Evolutionary conservation across 2,888 invertebrate genomes (phyloP).

Genomic region (Colostygia pectinataria): DNA sequence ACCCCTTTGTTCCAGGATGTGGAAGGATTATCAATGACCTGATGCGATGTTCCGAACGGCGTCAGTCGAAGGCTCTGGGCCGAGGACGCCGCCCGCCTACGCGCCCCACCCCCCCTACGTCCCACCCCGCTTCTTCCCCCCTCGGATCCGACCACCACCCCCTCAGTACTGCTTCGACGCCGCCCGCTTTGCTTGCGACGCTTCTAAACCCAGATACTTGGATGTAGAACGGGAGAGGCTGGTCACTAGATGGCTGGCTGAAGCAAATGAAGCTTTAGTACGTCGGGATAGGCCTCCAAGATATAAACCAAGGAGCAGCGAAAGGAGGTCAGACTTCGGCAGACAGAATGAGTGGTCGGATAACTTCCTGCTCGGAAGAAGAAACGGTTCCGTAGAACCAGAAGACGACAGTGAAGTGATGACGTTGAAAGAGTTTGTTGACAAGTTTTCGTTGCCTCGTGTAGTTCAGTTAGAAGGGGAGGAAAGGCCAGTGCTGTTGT

Average conservation of each 20-base stretch:
- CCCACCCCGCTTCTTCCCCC: conserved; percentile 75
- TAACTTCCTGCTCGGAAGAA: conserved; percentile 68
- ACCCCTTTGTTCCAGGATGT: conserved; percentile 58
- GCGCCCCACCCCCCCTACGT: conserved; percentile 75
- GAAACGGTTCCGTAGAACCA: conserved; percentile 70
- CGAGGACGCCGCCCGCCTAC: conserved; percentile 79
- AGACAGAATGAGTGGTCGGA: conserved; percentile 72
- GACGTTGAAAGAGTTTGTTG: conserved; percentile 83
- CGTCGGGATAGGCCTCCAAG: conserved; percentile 71
- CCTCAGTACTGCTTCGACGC: conserved; percentile 81
- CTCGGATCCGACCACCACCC: conserved; percentile 73
- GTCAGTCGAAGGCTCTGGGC: conserved; percentile 79
- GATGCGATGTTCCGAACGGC: conserved; percentile 78
- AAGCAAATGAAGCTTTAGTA: conserved; percentile 77
- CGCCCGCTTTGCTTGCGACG: conserved; percentile 78
- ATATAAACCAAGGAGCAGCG: conserved; percentile 75
- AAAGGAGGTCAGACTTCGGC: conserved; percentile 73
- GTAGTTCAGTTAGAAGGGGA: conserved; percentile 82
- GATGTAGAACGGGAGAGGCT: conserved; percentile 76
- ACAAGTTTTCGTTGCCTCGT: conserved; percentile 84
- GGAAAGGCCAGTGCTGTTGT: conserved; percentile 84
- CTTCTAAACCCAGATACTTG: conserved; percentile 74
- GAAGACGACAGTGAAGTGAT: conserved; percentile 79
- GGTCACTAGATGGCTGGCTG: conserved; percentile 78
- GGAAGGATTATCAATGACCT: conserved; percentile 68